Evolutionary conservation across 2,888 invertebrate genomes (phyloP).

Genomic region (Eumerus sabulonum): DNA sequence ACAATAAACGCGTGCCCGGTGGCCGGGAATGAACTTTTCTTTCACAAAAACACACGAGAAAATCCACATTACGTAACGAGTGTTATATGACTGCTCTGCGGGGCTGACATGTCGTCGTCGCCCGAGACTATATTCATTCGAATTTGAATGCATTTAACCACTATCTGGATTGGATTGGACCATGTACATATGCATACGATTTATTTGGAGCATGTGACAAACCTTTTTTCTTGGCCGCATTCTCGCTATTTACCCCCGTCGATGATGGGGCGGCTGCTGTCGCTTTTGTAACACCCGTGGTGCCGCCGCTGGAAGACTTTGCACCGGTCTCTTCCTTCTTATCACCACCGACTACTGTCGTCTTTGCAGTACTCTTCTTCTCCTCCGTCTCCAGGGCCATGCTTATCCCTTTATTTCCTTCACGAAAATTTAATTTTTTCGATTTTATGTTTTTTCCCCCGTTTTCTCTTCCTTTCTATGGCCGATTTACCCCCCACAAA

Average conservation of each 20-base stretch:
- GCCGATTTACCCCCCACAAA: constrained; percentile 34
- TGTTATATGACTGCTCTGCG: constrained; percentile 65
- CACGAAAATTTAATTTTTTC: constrained; percentile 26
- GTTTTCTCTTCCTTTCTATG: neutral
- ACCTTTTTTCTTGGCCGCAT: constrained; percentile 69
- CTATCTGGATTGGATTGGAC: constrained; percentile 1
- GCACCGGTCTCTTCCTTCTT: constrained; percentile 55
- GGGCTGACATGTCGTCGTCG: constrained; percentile 20
- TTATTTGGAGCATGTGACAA: constrained; percentile 17
- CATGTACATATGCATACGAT: neutral
- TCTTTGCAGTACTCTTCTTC: constrained; percentile 36
- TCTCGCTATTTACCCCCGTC: constrained; percentile 45
- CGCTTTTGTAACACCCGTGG: neutral
- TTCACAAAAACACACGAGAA: constrained; percentile 65
- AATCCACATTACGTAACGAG: constrained; percentile 68
- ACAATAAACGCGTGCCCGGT: constrained; percentile 34
- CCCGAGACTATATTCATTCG: neutral
- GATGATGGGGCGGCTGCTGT: constrained; percentile 23
- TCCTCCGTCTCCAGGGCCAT: constrained; percentile 66
- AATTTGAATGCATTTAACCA: neutral
- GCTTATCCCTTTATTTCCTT: constrained; percentile 31
- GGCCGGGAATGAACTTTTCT: constrained; percentile 49
- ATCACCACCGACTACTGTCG: constrained; percentile 23
- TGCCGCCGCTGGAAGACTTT: constrained; percentile 40
- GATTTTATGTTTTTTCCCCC: too few species aligned